Evolutionary conservation across 2,888 invertebrate species (phyloP), one percentile per base, ranked within the genome.

Genomic region (Himalopsyche tibetana): DNA sequence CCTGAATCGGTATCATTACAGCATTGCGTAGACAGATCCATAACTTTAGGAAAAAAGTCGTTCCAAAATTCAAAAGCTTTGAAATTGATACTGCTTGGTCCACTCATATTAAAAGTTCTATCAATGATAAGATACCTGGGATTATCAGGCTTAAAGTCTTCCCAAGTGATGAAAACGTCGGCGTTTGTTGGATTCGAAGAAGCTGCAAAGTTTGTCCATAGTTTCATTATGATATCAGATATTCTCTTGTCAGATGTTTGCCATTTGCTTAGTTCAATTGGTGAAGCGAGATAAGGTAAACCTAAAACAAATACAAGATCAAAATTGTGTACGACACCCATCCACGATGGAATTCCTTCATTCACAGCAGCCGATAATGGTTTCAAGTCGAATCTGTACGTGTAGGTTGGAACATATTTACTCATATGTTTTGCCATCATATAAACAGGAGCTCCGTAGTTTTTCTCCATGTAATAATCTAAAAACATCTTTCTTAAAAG

Each of bases 1-100:
- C 55, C 85, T 5, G 84, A 81, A 5, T 91, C 90, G 19, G 91
- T 91, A 87, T 93, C 93, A 90, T 96, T 96, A 90, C 97, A 97
- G 90, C 97, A 97, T 90, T 95, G 95, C 5, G 94, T 95, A 0
- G 96, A 95, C 88, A 96, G 95, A 89, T 95, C 94, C 15, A 96
- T 92, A 69, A 97, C 95, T 91, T 94, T 95, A 0, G 97, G 97
- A 90, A 96, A 97, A 90, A 96, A 96, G 88, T 96, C 95, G 89
- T 96, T 96, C 97, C 97, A 97, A 91, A 97, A 97, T 88, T 95
- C 95, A 88, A 97, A 94, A 38, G 96, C 95, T 90, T 95, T 96
- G 90, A 96, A 96, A 91, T 97, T 96, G 51, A 97, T 93, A 51
- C 93, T 94, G 4, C 92, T 93, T 0, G 94, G 91, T 89, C 95